A percentile compares a stretch with the other conserved stretches of the same genome.
Evolutionary conservation across 2,113 vertebrate genomes (phyloP).

Genomic region (Myrmecophaga tridactyla): DNA sequence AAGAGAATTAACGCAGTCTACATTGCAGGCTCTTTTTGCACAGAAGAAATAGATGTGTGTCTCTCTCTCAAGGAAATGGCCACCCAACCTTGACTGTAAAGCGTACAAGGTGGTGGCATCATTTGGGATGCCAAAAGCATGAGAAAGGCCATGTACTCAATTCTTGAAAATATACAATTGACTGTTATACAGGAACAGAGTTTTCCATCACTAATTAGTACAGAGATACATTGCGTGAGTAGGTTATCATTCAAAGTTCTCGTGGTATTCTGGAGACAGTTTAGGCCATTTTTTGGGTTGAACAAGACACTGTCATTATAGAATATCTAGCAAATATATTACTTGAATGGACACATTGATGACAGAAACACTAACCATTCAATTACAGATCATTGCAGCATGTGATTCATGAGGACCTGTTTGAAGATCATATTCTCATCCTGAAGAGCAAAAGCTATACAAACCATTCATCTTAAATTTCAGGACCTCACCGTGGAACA

Average conservation of each 20-base stretch:
- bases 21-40: background rate
- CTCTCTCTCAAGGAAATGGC: background rate
- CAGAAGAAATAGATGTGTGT: background rate
- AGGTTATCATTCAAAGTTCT: background rate
- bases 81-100: background rate
- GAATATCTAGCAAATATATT: background rate
- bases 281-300: background rate
- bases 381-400: background rate
- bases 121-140: background rate
- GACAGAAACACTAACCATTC: background rate
- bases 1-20: background rate
- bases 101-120: rapidly evolving
- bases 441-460: rapidly evolving
- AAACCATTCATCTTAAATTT: background rate
- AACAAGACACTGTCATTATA: background rate
- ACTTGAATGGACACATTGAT: background rate
- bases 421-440: background rate
- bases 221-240: rapidly evolving
- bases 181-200: background rate
- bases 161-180: background rate
- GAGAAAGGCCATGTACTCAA: background rate
- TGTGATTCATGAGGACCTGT: rapidly evolving
- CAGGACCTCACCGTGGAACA: background rate
- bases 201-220: background rate
- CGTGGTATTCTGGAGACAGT: background rate